Conservation (phyloP, 2,113 vertebrate genomes). For the Misgurnus anguillicaudatus region DNA sequence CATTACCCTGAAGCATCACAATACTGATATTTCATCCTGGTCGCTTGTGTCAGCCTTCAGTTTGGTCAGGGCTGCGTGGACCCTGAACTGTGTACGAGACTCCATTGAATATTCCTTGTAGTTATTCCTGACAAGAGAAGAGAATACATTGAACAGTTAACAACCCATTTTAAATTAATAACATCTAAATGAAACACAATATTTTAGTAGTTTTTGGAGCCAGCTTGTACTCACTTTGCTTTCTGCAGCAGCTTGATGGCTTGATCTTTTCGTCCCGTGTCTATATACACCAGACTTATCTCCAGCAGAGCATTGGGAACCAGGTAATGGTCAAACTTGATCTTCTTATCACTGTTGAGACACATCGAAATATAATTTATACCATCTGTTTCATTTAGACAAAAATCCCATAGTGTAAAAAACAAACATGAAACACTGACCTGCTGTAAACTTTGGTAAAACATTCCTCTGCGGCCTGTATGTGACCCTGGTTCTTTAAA, state of each 20-base stretch:
- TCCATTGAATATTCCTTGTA: conserved; percentile 87
- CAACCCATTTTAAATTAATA: too few species aligned
- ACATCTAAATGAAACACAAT: not conserved
- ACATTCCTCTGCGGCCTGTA: conserved; percentile 72
- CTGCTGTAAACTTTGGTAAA: conserved; percentile 70
- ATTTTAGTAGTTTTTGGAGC: not conserved
- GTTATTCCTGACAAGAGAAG: conserved; percentile 66
- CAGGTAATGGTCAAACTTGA: conserved; percentile 77
- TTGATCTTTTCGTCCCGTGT: conserved; percentile 71
- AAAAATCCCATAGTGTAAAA: not conserved
- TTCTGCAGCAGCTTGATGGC: conserved; percentile 77
- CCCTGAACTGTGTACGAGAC: conserved; percentile 80
- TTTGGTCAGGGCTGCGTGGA: conserved; percentile 80
- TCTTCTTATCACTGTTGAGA: conserved; percentile 75
- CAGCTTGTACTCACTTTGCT: conserved; percentile 72
- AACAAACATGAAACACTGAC: conserved; percentile 55
- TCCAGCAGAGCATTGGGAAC: conserved; percentile 79
- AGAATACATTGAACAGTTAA: too few species aligned
- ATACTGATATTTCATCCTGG: conserved; percentile 69
- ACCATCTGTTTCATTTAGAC: not conserved
- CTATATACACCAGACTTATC: conserved; percentile 73
- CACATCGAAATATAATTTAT: conserved; percentile 42
- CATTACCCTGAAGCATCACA: not conserved
- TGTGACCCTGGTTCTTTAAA: conserved; percentile 73
- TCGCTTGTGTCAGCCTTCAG: conserved; percentile 72